phyloP scores from a whole-genome alignment of 2,888 invertebrate species.

The Trichogramma dendrolimi region DNA sequence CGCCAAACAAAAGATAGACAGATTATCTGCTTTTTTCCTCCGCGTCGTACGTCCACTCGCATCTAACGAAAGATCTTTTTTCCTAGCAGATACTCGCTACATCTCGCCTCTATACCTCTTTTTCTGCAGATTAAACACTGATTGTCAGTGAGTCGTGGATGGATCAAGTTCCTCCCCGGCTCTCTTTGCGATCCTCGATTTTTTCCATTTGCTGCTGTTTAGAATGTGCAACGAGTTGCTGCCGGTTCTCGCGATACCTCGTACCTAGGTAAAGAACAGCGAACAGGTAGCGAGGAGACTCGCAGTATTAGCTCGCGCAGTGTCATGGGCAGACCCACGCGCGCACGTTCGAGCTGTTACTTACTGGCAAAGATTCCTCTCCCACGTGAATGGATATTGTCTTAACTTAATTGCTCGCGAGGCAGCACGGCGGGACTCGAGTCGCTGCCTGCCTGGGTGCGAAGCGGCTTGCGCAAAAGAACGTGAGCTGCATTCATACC shows the following conservation, averaged over 20 bases:
- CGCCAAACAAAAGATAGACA: background rate
- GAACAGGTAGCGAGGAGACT: no score
- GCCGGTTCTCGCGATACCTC: no score
- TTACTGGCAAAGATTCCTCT: constrained; percentile 6
- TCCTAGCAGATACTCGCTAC: background rate
- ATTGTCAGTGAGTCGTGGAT: constrained; percentile 20
- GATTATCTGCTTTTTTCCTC: constrained; percentile 14
- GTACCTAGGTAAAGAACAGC: background rate
- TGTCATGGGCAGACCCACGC: background rate
- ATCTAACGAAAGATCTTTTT: background rate
- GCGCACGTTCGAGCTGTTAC: constrained; percentile 18
- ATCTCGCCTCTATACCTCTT: constrained; percentile 3
- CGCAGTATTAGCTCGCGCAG: no score
- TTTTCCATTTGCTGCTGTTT: background rate
- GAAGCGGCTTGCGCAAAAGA: constrained; percentile 21
- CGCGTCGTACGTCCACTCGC: background rate
- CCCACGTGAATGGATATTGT: constrained; percentile 19
- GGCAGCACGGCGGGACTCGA: no score
- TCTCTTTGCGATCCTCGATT: background rate
- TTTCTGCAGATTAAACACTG: constrained; percentile 24
- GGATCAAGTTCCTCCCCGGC: background rate
- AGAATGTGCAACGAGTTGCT: no score
- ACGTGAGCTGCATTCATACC: constrained; percentile 24
- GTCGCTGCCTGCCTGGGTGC: no score
- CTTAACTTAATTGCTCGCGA: constrained; percentile 24